Conservation (phyloP, 64 coral and sea anemone genomes). For the Montipora capricornis region DNA sequence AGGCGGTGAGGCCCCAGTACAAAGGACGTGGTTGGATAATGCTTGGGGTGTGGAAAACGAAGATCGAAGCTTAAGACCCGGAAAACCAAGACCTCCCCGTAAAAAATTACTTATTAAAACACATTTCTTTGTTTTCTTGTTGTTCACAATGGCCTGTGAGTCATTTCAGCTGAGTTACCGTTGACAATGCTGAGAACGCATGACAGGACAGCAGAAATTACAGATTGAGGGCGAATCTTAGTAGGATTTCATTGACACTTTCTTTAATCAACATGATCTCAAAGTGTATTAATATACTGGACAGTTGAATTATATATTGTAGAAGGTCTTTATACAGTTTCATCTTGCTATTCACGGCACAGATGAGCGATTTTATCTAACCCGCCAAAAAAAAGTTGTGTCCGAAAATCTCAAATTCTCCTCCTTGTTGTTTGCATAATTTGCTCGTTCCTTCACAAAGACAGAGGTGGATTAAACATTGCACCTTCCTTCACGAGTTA, state of each 20-base stretch:
- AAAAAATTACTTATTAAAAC: no score
- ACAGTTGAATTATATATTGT: neutral
- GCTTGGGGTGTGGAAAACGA: no score
- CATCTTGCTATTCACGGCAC: neutral
- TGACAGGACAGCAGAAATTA: no score
- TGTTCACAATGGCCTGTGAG: no score
- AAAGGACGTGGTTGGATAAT: no score
- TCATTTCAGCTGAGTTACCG: no score
- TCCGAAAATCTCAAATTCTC: neutral
- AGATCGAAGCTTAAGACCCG: no score
- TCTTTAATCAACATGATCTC: constrained; percentile 26
- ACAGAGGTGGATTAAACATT: neutral
- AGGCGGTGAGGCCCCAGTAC: no score
- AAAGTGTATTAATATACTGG: neutral
- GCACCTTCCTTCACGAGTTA: neutral
- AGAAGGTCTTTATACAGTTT: constrained; percentile 2
- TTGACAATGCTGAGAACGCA: no score
- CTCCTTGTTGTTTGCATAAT: neutral
- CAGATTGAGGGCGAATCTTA: no score
- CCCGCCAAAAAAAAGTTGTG: neutral
- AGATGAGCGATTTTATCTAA: neutral
- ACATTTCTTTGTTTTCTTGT: no score
- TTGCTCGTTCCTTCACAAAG: neutral
- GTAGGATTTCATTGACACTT: neutral
- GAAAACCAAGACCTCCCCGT: no score